Evolutionary conservation across 2,888 invertebrate genomes (phyloP), one percentile per base, ranked within the genome.

Genomic region (Labia minor): DNA sequence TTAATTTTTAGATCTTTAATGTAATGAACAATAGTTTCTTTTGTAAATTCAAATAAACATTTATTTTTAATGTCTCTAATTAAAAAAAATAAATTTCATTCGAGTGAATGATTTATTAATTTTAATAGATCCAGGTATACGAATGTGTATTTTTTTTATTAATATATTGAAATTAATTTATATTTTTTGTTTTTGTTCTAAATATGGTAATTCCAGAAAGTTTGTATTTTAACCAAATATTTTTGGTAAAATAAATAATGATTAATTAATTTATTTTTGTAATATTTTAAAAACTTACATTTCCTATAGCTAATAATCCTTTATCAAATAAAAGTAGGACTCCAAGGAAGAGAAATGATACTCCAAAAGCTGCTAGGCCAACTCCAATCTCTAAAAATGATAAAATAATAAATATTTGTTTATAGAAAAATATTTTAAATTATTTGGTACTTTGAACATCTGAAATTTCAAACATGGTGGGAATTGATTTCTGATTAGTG

Each of bases 241-340:
- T n/a, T n/a, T n/a, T n/a, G n/a, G n/a, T n/a, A n/a, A n/a, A n/a
- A n/a, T n/a, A n/a, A n/a, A n/a, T n/a, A n/a, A n/a, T n/a, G n/a
- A n/a, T n/a, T n/a, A n/a, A n/a, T n/a, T n/a, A n/a, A n/a, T n/a
- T n/a, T n/a, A n/a, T n/a, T n/a, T n/a, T n/a, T n/a, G n/a, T n/a
- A n/a, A n/a, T 8, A 19, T 21, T 33, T 16, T n/a, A 14, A 19
- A 66, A 72, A 86, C 92, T 88, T 84, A 98, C 98, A 85, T 99
- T 99, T 77, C 99, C 99, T 77, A 99, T 94, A n/a, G 98, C 98
- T 67, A 99, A 81, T 67, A 99, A 81, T 66, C 98, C 98, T 79
- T 95, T 95, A 79, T 99, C 99, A 78, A 99, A 97, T 66, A 99
- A 81, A 68, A 99, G 81, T 63, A 99, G 74, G 49, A 97, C 88